Evolutionary conservation across 92 coral and sea anemone genomes (phyloP), one percentile per base, ranked within the genome.

Genomic region (Palythoa heliodiscus): DNA sequence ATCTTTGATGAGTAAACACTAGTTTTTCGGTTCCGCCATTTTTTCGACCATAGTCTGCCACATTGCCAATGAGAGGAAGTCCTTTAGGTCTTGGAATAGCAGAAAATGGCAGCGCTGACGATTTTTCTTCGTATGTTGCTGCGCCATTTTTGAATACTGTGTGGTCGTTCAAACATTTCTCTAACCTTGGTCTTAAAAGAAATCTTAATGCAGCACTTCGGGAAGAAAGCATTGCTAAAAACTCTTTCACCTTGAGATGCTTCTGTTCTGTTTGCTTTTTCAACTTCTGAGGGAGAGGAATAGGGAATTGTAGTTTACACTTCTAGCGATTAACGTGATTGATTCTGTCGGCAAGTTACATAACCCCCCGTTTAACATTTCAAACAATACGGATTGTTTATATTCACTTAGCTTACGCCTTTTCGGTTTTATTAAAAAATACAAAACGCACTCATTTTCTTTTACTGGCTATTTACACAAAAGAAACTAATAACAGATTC

Each of bases 81-180:
- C 71, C 77, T 35, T 60, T 71, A 12, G 92, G 92, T 74, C 78
- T 73, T 2, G 92, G 92, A 60, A 89, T 86, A 40, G 74, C 82
- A 15, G 83, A 77, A 43, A 89, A 79, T 7, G 92, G 87, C 63
- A 80, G 2, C 6, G 25, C 61, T 11, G 48, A 13, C 0, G 57
- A 19, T 7, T 80, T 64, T 48, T 66, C 73, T 17, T 80, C 20
- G 48, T 23, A 43, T 8, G 15, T 39, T 12, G 20, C 25, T 40
- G 53, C 73, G 84, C 61, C 73, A 80, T 69, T 14, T 80, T 63
- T 80, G 48, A 66, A 25, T 20, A 53, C 84, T 52, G 73, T 63
- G 24, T 80, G 75, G 11, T 80, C 84, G 57, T 48, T 80, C 75
- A 68, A 80, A 73, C 84, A 52, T 66, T 48, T 69, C 66, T 19